Conservation (phyloP, 2,113 vertebrate genomes). For the Tyto alba region DNA sequence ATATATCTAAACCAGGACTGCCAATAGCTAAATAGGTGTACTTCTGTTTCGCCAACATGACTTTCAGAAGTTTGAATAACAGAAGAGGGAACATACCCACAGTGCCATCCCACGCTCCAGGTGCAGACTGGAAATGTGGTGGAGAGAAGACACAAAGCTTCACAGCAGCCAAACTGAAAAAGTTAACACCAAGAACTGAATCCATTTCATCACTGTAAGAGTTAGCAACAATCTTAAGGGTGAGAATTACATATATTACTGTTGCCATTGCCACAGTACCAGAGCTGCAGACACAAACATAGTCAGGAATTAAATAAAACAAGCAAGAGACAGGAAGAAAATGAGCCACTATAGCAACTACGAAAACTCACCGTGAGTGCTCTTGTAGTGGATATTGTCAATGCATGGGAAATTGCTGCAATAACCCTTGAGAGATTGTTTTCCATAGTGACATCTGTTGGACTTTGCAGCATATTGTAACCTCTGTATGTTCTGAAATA, state of each 20-base stretch:
- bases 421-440: conserved; percentile 94
- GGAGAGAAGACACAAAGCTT: conserved; percentile 90
- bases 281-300: neutral
- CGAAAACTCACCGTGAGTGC: conserved; percentile 82
- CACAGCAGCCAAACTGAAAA: conserved; percentile 93
- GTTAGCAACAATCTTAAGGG: neutral
- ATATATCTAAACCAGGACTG: neutral
- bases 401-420: conserved; percentile 83
- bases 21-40: conserved; percentile 33
- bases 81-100: conserved; percentile 80
- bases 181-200: neutral
- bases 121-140: conserved; percentile 84
- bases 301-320: neutral
- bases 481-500: conserved; percentile 88
- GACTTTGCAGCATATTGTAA: conserved; percentile 80
- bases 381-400: conserved; percentile 88
- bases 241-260: neutral
- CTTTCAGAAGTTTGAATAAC: conserved; percentile 29
- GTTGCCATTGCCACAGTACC: neutral
- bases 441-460: conserved; percentile 89
- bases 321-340: too few species aligned
- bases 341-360: neutral
- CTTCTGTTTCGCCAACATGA: conserved; percentile 46
- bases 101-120: conserved; percentile 95
- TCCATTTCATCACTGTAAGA: neutral